A percentile compares a stretch with the other conserved stretches of the same genome.
These are phyloP conservation scores for Amphibalanus amphitrite DNA, from an alignment of 1,140 invertebrate species.

Conservation along the genomic window DNA sequence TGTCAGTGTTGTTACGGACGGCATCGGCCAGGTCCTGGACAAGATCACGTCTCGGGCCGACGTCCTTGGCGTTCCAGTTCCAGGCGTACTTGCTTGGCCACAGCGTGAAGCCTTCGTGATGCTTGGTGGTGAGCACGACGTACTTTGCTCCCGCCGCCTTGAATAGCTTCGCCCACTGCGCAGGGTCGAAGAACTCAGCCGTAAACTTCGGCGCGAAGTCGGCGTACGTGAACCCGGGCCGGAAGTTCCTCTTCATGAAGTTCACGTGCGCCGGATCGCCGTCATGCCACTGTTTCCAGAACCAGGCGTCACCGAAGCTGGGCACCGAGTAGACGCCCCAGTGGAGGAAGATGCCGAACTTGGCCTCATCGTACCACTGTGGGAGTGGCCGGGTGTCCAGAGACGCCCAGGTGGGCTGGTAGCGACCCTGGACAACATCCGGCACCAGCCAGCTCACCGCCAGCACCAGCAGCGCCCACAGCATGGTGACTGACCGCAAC, in stretches of 20 bases:
- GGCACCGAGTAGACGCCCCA: slow-evolving; percentile 14
- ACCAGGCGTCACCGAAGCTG: slow-evolving; percentile 5
- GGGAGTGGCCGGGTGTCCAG: slow-evolving; percentile 27
- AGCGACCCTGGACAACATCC: neutral
- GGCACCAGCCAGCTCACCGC: neutral
- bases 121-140: slow-evolving; percentile 78
- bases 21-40: slow-evolving; percentile 48
- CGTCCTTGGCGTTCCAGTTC: slow-evolving; percentile 34
- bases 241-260: slow-evolving; percentile 38
- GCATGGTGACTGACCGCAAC: neutral
- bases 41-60: slow-evolving; percentile 66
- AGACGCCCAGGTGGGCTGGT: slow-evolving; percentile 24
- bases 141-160: slow-evolving; percentile 53
- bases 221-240: slow-evolving; percentile 63
- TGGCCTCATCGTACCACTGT: slow-evolving; percentile 27
- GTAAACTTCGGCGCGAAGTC: slow-evolving; percentile 66
- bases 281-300: neutral
- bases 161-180: slow-evolving; percentile 56
- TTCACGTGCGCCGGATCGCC: slow-evolving; percentile 4
- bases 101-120: slow-evolving; percentile 41
- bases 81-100: slow-evolving; percentile 12
- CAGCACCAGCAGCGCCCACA: neutral
- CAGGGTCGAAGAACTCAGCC: slow-evolving; percentile 58
- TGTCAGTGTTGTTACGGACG: slow-evolving; percentile 30
- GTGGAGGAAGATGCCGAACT: slow-evolving; percentile 31